Evolutionary conservation across 2,888 invertebrate species (phyloP), one percentile per base, ranked within the genome.

Genomic region (Hydrotaea diabolus): DNA sequence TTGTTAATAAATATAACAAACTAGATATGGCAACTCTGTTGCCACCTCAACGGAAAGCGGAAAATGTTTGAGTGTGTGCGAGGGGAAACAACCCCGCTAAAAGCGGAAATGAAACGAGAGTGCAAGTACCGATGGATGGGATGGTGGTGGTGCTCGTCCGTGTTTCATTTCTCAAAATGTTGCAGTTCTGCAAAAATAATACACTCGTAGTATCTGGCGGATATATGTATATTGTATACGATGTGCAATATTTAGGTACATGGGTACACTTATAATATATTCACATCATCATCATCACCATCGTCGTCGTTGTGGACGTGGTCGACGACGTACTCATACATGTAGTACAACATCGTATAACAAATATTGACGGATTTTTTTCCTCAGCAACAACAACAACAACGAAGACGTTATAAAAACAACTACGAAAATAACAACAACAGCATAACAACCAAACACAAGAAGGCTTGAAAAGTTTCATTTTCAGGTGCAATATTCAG

Each of bases 121-220:
- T 62, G n/a, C 36, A 59, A n/a, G n/a, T n/a, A n/a, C n/a, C n/a
- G n/a, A 23, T 15, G 59, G 1, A n/a, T 7, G n/a, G 15, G n/a
- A 2, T 31, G n/a, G 17, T 15, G 62, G 31, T 11, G 13, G 39
- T n/a, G n/a, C n/a, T n/a, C n/a, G 46, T 21, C 72, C 55, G n/a
- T 78, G 83, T 85, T 82, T 83, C 80, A 59, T 77, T 83, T 85
- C 69, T 71, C 85, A 83, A 75, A 85, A 78, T 71, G 83, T 85
- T 85, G 74, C 73, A 79, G 53, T 81, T 73, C 73, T 76, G 71
- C 72, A 80, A 74, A 13, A 17, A 21, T 26, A 64, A 53, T 23
- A 55, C 46, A 77, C 72, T n/a, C n/a, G n/a, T n/a, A n/a, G n/a
- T n/a, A 77, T 46, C 21, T 55, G 62, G 36, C 46, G 72, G 17